Percentiles rank a stretch among this genome's conserved stretches.
Conservation (phyloP, 1,140 invertebrate genomes). For the Melipona quadrifasciata region DNA sequence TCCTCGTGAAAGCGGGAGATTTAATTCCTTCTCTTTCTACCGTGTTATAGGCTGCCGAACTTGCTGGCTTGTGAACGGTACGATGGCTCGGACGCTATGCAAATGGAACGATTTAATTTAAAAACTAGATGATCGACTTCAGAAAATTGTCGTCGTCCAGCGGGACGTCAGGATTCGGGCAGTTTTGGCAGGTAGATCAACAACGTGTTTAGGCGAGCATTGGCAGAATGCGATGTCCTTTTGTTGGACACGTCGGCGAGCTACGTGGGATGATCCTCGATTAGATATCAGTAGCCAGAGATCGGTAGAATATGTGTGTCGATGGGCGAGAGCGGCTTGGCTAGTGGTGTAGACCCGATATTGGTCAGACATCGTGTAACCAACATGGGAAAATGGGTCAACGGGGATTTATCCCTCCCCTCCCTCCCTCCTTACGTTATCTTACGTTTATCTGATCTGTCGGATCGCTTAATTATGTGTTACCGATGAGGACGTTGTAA, state of each 20-base stretch:
- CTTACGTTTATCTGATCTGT: slow-evolving; percentile 10
- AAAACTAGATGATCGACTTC: neutral
- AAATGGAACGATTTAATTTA: slow-evolving; percentile 17
- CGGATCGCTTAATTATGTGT: neutral
- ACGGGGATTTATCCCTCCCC: neutral
- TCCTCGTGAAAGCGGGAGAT: neutral
- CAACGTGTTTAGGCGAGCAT: neutral
- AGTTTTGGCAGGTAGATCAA: neutral
- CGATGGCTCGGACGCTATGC: neutral
- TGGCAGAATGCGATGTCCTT: neutral
- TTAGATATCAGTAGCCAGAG: neutral
- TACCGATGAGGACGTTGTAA: neutral
- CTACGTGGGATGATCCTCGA: neutral
- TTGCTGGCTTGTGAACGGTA: too few relatives aligned
- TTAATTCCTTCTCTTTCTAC: slow-evolving; percentile 33
- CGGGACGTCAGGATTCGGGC: neutral
- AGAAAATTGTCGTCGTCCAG: neutral
- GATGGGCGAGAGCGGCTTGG: slow-evolving; percentile 1
- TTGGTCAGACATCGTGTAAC: neutral
- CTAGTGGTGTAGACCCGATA: slow-evolving; percentile 5
- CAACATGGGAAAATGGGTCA: slow-evolving; percentile 29
- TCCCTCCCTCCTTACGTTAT: neutral
- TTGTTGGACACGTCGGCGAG: neutral
- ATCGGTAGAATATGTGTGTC: neutral
- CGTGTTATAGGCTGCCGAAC: neutral